Evolutionary conservation across 2,797 vertebrate species (phyloP), one percentile per base, ranked within the genome.

Genomic region (Pipistrellus pygmaeus): DNA sequence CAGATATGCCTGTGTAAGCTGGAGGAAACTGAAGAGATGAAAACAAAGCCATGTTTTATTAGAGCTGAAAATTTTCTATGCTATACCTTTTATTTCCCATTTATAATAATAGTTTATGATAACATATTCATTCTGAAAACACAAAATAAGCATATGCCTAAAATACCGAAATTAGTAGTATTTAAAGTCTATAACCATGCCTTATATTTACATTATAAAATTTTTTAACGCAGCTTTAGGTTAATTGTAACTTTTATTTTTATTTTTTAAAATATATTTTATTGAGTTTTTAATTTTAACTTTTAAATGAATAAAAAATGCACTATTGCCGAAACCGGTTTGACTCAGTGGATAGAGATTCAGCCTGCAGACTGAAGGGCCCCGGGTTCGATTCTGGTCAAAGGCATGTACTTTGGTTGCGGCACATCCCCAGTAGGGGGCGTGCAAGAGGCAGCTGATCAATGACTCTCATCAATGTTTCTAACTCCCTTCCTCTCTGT

Each of bases 1-100:
- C 99, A 4, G 99, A 99, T 98, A 99, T 99, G 83, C 99, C 99
- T 71, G 99, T 98, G 55, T 99, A 99, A 2, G 99, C 99, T 18
- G 99, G 99, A 94, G 99, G 99, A 88, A 99, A 99, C 99, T 99
- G 97, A 87, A 95, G 90, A 93, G 93, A 92, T 96, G 91, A 97
- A 96, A 94, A 48, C 5, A 75, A 69, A 91, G 12, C 27, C 77
- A 66, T 73, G 64, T 30, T 92, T 75, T 64, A 57, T 89, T 69
- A 92, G 12, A 10, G 7, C 2, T 69, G 5, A 53, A 71, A 96
- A 48, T 7, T 41, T 53, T 32, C n/a, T 6, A 27, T 1, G 8
- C n/a, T 44, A 66, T 2, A 53, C 38, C 46, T 89, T 75, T 69
- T 32, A 86, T 41, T 92, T 91, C 64, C 48, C 72, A 92, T 15